Base-by-base conservation (phyloP, 2,797 vertebrate genomes). In the Pelobates cultripes region DNA sequence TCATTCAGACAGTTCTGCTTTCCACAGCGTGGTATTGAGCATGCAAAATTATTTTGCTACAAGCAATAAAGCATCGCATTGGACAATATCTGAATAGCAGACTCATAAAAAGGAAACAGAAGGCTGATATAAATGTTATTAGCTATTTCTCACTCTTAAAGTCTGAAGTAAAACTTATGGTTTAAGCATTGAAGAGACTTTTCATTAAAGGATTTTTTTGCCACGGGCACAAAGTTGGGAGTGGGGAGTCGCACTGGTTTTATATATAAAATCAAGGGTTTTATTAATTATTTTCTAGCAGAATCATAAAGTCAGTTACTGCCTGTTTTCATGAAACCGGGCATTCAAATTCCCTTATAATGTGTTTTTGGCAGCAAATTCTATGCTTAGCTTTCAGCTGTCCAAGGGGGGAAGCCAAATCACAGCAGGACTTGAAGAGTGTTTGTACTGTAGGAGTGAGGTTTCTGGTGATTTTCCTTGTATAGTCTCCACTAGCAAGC, bases 371-470 rank as follows among this genome's bases (percentile, higher is more conserved):
- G 96, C 96, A 96, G 91, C 86, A 67, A 88, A 89, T 94, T 87
- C 91, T 90, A 91, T 89, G 93, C 93, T 86, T 89, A 94, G 94
- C 92, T 96, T 96, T 95, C 96, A 98, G 96, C 95, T 98, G 96
- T 97, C 97, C 95, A 91, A 91, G 47, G 87, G 96, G 96, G 93
- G 93, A 92, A 94, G 97, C 96, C 96, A 99, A 97, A 95, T 96
- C 96, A 94, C 96, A 98, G 96, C 95, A 95, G 96, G 97, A 96
- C 91, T 91, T 93, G 91, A 91, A 91, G 91, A 92, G 94, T 91
- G 91, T 94, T 94, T 95, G 94, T 92, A 93, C 90, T 89, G 93
- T 90, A 89, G 92, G 91, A 90, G 86, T 3, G 90, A 88, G 92
- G 91, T 93, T 94, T 92, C 88, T 89, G 88, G 88, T 89, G 89